Evolutionary conservation across 1,140 invertebrate species (phyloP), one percentile per base, ranked within the genome.

Genomic region (Zaprionus taronus): DNA sequence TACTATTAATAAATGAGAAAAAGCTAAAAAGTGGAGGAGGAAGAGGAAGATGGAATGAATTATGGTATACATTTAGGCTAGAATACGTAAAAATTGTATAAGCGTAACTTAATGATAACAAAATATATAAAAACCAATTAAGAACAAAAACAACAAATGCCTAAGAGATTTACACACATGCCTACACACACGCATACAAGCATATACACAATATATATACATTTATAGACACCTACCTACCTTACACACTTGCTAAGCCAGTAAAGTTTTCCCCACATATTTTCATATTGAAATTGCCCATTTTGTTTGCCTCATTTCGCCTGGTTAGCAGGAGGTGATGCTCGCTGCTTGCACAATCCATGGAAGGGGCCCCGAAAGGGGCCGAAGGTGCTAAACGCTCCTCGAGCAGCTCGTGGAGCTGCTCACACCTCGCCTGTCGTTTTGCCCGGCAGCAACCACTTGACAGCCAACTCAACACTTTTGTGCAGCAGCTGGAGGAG

Each of bases 1-100:
- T 31, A 67, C 62, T 24, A 28, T 28, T 67, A 79, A 67, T 55
- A 68, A 58, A 65, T 69, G n/a, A 38, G 14, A 55, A 61, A 61
- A 75, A 53, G 53, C 56, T 64, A 72, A 47, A 55, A 71, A 72
- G 24, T 69, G 38, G 72, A 72, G 5, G 4, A 41, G 12, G 15
- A 15, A 15, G 15, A 41, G 15, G 38, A 20, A 5, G 20, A 47
- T 7, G 12, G 9, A 51, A 51, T 14, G 20, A 51, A 51, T 51
- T 70, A 82, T 90, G 81, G 81, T 90, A 89, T 89, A 90, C 75
- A 89, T 90, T 84, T 89, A 89, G 84, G 84, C 72, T 89, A 89
- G 84, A 84, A 89, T 89, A 89, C 84, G 84, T 89, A 89, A 89
- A 74, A 90, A 87, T 87, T 89, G 81, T 89, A 73, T 87, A 89